Evolutionary conservation across 2,797 vertebrate species (phyloP), one percentile per base, ranked within the genome.

Genomic region (Picus viridis): DNA sequence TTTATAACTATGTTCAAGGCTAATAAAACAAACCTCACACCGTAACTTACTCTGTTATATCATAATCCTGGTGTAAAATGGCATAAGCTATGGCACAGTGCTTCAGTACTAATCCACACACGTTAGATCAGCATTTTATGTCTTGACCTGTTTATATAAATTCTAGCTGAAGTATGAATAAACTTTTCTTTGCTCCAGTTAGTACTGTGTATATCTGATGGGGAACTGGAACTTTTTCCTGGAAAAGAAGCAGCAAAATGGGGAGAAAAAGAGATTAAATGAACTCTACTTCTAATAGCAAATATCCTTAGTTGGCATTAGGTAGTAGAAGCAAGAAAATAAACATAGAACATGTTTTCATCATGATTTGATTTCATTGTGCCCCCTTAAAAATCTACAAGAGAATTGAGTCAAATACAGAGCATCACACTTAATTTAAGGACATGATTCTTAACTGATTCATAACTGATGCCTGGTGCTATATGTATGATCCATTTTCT

Each of bases 121-220:
- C 27, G 34, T 75, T 88, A 92, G 90, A 68, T 88, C 64, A 90
- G 45, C 86, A 80, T 83, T 93, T 94, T 86, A 53, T 87, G 56
- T 81, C 56, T 93, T 87, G 81, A 61, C 86, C 62, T 80, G 54
- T 86, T 94, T 71, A 56, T 81, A 72, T 70, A 64, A 94, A 90
- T 77, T 89, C 58, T 64, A 47, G 29, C 26, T 77, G 58, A 91
- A 90, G 57, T 87, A 90, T 77, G 93, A 96, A 91, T 83, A 90
- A 96, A 88, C 81, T 95, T 95, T 75, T 78, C 79, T 62, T 91
- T 96, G 73, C 65, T 93, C 79, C 68, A 89, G 49, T 90, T 90
- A 89, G 36, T 84, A 49, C 73, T 79, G 24, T 88, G 43, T 90
- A 47, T 92, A 89, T 95, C 71, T 93, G 84, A 90, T 90, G 81